A percentile compares a stretch with the other conserved stretches of the same genome.
Evolutionary conservation across 2,888 invertebrate genomes (phyloP).

Genomic region (Beris chalybata): DNA sequence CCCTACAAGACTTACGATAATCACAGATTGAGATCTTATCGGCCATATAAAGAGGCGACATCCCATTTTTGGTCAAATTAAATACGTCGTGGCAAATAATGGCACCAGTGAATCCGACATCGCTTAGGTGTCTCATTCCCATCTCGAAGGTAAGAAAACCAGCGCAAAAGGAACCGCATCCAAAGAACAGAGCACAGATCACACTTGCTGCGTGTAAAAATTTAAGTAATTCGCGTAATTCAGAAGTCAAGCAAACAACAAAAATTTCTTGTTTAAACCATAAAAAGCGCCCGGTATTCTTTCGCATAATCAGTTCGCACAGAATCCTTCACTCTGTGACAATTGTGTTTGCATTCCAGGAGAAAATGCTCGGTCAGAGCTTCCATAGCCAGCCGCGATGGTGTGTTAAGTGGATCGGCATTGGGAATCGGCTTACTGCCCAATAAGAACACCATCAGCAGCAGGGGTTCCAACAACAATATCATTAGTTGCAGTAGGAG

Average conservation of each 20-base stretch:
- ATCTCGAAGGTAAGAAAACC: no score
- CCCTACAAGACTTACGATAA: slow-evolving; percentile 21
- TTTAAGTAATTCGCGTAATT: slow-evolving; percentile 39
- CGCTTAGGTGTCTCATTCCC: no score
- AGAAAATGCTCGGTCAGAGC: slow-evolving; percentile 3
- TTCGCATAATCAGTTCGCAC: neutral
- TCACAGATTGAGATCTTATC: slow-evolving; percentile 29
- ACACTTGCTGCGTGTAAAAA: slow-evolving; percentile 38
- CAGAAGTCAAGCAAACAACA: slow-evolving; percentile 12
- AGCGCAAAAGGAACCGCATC: neutral
- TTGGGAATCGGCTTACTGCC: neutral
- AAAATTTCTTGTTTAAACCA: neutral
- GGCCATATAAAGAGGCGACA: slow-evolving; percentile 18
- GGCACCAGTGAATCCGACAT: no score
- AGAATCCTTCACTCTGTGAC: slow-evolving; percentile 11
- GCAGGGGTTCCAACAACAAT: neutral
- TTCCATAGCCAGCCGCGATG: neutral
- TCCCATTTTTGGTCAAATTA: slow-evolving; percentile 29
- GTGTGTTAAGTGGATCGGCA: neutral
- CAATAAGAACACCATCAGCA: neutral
- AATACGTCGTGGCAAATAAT: slow-evolving; percentile 2
- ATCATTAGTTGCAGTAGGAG: slow-evolving; percentile 2
- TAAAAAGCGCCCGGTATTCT: no score
- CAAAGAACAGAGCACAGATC: slow-evolving; percentile 8
- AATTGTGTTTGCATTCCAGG: slow-evolving; percentile 8